Base-by-base conservation (phyloP, 2,113 vertebrate species). In the Hippocampus barbouri region DNA sequence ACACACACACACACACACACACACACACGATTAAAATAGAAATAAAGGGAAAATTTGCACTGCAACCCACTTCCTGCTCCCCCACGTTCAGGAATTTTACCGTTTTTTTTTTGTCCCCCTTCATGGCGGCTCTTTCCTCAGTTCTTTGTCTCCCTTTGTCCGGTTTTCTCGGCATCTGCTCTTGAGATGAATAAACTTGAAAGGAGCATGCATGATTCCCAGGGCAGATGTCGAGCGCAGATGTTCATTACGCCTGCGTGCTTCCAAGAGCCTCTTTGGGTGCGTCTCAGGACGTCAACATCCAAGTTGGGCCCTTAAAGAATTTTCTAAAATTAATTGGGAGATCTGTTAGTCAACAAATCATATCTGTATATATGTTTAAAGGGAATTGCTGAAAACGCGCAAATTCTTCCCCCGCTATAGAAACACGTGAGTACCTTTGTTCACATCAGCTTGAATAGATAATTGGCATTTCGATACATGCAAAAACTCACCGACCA, bases 31-130 rank as follows among this genome's bases (percentile, higher is more conserved):
- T 87, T 85, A 82, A 81, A 84, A 59, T 85, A 70, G 68, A 79
- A 80, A 86, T 85, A 85, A 81, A 82, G 81, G 82, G 85, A 89
- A 88, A 86, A 74, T 83, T 83, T 87, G 81, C 80, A 81, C 84
- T 82, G 80, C 68, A 79, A 82, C 77, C 54, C 80, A 80, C 83
- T 81, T 84, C 70, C 78, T 76, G 74, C 89, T 87, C 88, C 63
- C 88, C 87, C 89, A 89, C 87, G 75, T 87, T 76, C 75, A 81
- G 62, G 59, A 71, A 80, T 77, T 82, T 85, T 41, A 81, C 83
- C 79, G 16, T 83, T 56, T 82, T 85, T 64, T 41, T 80, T 83
- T 86, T 43, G n/a, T n/a, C 20, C 40, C 72, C 59, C 75, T 86
- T 86, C 74, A 82, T 67, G 70, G 73, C 72, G 56, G 77, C 72